These are phyloP conservation scores for Chymomyza fuscimana DNA, from an alignment of 2,888 invertebrate genomes.

Conservation along the genomic window DNA sequence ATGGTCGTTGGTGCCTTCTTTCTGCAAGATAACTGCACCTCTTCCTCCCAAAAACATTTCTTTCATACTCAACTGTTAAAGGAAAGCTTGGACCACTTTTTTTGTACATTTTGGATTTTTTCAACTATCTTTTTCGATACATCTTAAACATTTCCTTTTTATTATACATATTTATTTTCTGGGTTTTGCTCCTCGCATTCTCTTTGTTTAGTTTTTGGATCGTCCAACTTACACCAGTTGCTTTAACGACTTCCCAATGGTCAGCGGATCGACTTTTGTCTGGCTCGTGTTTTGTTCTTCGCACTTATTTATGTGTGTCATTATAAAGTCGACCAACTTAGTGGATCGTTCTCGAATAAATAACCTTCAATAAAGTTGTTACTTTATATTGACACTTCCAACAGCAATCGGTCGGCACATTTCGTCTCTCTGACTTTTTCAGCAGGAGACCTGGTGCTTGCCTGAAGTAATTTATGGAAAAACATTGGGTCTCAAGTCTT, in stretches of 20 bases:
- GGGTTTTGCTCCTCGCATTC: neutral
- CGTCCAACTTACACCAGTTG: neutral
- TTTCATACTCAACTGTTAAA: too few species aligned
- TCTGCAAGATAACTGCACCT: too few species aligned
- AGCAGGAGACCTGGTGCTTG: conserved; percentile 16
- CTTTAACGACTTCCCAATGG: neutral
- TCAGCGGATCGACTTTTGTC: neutral
- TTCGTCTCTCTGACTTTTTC: conserved; percentile 10
- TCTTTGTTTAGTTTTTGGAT: neutral
- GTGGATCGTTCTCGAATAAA: conserved; percentile 79
- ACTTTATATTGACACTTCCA: conserved; percentile 79
- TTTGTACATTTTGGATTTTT: too few species aligned
- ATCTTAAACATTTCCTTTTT: too few species aligned
- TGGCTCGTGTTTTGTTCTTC: conserved; percentile 36
- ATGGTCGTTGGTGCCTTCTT: too few species aligned
- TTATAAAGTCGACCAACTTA: conserved; percentile 78
- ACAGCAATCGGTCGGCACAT: conserved; percentile 75
- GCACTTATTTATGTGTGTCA: conserved; percentile 76
- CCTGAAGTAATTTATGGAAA: conserved; percentile 57
- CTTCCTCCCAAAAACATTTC: too few species aligned
- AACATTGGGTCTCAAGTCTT: conserved; percentile 51
- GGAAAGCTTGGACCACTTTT: too few species aligned
- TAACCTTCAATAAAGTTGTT: conserved; percentile 80
- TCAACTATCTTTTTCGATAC: too few species aligned
- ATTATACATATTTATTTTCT: too few species aligned